Conservation (phyloP, 2,113 vertebrate genomes). For the Prunella himalayana region DNA sequence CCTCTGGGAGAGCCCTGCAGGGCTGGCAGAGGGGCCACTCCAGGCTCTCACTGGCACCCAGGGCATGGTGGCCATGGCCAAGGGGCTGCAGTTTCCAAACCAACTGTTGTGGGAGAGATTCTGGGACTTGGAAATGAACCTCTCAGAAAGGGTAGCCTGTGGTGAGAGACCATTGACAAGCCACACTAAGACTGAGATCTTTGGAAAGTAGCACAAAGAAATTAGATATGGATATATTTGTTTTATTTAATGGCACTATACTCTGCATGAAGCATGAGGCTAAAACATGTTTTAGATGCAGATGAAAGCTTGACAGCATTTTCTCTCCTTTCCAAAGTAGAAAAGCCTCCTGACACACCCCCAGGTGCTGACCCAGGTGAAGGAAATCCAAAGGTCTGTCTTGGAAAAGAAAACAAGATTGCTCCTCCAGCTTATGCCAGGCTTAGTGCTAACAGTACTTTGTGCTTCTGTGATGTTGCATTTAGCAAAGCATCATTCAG, state of each 20-base stretch:
- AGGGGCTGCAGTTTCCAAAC: not conserved
- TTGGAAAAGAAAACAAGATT: not conserved
- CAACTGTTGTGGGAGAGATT: not conserved
- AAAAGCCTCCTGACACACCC: not conserved
- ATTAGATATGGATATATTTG: not conserved
- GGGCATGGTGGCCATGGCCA: rapidly evolving
- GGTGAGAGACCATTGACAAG: not conserved
- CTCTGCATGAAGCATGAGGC: not conserved
- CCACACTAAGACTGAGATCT: not conserved
- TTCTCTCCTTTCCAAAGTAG: not conserved
- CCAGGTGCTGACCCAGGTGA: not conserved
- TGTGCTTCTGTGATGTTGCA: not conserved
- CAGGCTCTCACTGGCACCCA: rapidly evolving
- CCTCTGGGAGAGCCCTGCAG: not conserved
- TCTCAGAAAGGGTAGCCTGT: not conserved
- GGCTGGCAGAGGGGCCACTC: not conserved
- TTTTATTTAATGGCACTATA: not conserved
- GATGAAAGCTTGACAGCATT: not conserved
- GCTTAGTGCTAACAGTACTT: not conserved
- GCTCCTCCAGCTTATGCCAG: not conserved
- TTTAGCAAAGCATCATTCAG: not conserved
- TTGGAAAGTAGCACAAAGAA: not conserved
- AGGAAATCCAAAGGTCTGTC: not conserved
- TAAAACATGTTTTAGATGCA: not conserved
- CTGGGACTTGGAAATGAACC: not conserved